Conservation (phyloP, 2,797 vertebrate genomes). For the Coluber constrictor region DNA sequence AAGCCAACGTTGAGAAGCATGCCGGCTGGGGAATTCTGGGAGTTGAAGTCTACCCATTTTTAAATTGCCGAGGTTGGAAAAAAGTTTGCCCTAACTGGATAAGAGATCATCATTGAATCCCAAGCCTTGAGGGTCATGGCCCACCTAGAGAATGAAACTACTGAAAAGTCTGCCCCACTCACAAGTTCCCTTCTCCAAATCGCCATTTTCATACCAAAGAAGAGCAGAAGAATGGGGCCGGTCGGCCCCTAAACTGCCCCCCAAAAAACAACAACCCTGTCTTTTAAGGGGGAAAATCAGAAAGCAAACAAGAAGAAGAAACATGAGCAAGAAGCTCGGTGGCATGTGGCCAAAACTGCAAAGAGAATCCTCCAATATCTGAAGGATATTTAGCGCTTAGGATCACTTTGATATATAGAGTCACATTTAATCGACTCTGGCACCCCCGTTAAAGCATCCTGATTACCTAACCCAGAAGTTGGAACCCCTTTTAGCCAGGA, state of each 20-base stretch:
- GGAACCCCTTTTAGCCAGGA: conserved; percentile 49
- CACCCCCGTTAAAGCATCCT: conserved; percentile 64
- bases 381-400: conserved; percentile 68
- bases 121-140: conserved; percentile 6
- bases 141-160: not conserved
- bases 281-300: conserved; percentile 45
- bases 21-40: not conserved
- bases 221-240: conserved; percentile 22
- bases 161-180: conserved; percentile 12
- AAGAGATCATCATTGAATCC: not conserved
- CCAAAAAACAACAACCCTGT: not conserved
- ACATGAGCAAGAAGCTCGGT: conserved; percentile 41
- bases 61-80: not conserved
- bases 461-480: conserved; percentile 63
- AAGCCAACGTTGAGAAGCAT: not conserved
- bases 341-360: conserved; percentile 58
- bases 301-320: conserved; percentile 53
- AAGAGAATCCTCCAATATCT: conserved; percentile 55
- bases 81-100: not conserved
- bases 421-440: conserved; percentile 72
- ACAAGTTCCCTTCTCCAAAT: not conserved
- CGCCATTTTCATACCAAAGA: not conserved
- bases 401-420: conserved; percentile 72
- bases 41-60: not conserved
- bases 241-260: not conserved